Evolutionary conservation across 2,113 vertebrate genomes (phyloP).

Genomic region (Dromas ardeola): DNA sequence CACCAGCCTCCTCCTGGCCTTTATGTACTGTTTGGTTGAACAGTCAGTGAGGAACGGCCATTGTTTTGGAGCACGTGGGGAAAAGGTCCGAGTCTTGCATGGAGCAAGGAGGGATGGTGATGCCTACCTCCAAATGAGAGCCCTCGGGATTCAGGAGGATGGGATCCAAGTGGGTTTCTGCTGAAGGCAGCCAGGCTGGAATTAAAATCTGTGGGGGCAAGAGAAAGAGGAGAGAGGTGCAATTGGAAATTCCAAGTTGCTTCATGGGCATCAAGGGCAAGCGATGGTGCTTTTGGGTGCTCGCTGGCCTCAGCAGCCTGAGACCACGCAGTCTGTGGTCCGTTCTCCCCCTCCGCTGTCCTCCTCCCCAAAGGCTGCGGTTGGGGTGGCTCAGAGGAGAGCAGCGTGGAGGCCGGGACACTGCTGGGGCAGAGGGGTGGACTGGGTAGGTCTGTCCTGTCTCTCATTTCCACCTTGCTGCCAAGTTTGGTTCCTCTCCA

Average conservation of each 20-base stretch:
- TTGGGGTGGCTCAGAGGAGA: neutral
- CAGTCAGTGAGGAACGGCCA: neutral
- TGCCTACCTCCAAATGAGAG: neutral
- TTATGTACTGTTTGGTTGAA: neutral
- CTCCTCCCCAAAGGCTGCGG: neutral
- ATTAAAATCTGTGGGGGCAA: neutral
- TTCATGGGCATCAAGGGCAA: neutral
- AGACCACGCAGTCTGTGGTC: neutral
- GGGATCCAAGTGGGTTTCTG: neutral
- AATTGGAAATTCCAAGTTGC: neutral
- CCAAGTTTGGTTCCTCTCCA: neutral
- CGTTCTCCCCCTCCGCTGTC: neutral
- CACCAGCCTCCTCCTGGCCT: neutral
- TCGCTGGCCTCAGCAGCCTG: neutral
- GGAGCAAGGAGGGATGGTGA: no score
- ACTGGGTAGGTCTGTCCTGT: neutral
- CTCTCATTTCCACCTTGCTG: neutral
- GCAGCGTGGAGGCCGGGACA: rapidly evolving
- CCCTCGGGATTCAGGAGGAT: neutral
- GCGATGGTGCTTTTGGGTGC: neutral
- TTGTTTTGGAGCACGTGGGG: neutral
- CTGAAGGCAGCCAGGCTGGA: neutral
- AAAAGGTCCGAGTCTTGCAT: neutral
- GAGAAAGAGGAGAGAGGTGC: neutral
- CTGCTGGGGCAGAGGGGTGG: neutral